These are phyloP conservation scores for Quiscalus mexicanus DNA, from an alignment of 2,113 vertebrate species.

Conservation along the genomic window DNA sequence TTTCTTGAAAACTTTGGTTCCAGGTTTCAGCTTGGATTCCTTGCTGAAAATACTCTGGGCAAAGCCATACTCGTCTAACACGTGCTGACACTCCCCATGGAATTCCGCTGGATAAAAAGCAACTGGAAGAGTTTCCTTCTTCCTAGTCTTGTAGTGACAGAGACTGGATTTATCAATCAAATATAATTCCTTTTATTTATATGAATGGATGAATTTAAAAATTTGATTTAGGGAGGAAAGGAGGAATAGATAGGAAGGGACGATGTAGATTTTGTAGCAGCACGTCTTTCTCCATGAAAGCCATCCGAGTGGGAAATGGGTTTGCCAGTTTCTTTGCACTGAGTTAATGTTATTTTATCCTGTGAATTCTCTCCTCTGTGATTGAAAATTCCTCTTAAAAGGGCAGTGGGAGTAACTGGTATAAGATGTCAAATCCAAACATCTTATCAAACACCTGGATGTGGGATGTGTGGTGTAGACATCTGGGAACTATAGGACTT, in stretches of 20 bases:
- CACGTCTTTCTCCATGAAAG: not conserved
- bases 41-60: not conserved
- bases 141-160: not conserved
- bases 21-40: not conserved
- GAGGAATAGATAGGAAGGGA: not conserved
- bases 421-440: not conserved
- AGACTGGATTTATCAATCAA: not conserved
- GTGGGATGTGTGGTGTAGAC: not conserved
- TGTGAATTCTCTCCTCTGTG: fast-evolving
- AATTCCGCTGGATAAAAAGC: not conserved
- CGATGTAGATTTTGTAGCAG: not conserved
- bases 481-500: not conserved
- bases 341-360: not conserved
- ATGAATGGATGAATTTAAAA: not conserved
- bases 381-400: not conserved
- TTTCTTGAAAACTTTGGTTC: not conserved
- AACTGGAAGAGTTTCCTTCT: not conserved
- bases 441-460: not conserved
- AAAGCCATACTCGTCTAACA: not conserved
- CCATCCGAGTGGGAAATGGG: fast-evolving
- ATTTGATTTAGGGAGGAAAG: not conserved
- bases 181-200: not conserved
- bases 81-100: not conserved
- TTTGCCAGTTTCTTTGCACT: not conserved
- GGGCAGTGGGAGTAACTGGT: not conserved